Evolutionary conservation across 2,888 invertebrate genomes (phyloP).

Genomic region (Calameuta filiformis): DNA sequence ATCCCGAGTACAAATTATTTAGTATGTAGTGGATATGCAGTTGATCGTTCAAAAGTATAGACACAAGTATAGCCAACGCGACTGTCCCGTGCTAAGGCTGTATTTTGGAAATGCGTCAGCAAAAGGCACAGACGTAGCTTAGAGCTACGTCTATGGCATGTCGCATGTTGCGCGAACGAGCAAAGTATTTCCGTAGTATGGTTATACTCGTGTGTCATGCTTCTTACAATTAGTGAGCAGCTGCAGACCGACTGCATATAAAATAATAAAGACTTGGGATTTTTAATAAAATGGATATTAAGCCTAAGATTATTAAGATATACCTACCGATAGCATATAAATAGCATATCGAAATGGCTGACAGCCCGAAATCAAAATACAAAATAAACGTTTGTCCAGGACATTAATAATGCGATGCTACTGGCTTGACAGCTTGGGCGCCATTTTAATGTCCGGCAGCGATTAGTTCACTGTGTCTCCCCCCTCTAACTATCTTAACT

Average conservation of each 20-base stretch:
- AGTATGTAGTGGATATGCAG: no score
- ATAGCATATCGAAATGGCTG: constrained; percentile 44
- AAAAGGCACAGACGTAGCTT: no score
- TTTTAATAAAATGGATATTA: neutral
- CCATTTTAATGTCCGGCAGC: constrained; percentile 45
- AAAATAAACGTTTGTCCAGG: constrained; percentile 30
- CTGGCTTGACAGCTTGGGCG: constrained; percentile 18
- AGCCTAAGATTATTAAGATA: neutral
- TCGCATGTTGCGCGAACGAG: no score
- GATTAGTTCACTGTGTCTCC: constrained; percentile 30
- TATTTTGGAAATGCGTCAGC: no score
- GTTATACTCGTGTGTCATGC: no score
- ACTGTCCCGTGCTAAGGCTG: no score
- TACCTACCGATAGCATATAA: neutral
- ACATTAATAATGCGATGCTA: constrained; percentile 1
- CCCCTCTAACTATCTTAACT: neutral
- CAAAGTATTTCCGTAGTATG: no score
- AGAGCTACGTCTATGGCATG: no score
- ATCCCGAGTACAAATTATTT: neutral
- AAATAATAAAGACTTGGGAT: neutral
- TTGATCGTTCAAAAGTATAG: no score
- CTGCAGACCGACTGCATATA: no score
- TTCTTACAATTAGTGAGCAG: no score
- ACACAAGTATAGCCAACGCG: no score
- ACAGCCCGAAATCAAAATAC: constrained; percentile 57